These are phyloP conservation scores for Spondyliosoma cantharus DNA, from an alignment of 2,797 vertebrate genomes.

Conservation along the genomic window DNA sequence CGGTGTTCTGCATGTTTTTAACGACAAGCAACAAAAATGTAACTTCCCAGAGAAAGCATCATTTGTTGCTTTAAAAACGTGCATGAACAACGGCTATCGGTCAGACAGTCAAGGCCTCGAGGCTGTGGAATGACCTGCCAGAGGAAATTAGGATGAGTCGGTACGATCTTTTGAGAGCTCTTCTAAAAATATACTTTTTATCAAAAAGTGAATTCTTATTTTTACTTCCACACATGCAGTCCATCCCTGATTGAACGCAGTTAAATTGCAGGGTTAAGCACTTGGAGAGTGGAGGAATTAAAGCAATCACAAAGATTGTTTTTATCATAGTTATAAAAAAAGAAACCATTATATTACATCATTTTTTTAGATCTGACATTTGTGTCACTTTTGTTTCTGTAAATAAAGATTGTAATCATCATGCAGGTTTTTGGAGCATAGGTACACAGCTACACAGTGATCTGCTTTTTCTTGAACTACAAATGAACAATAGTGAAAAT, in stretches of 20 bases:
- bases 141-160: not conserved
- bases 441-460: not conserved
- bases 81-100: not conserved
- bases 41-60: too few species aligned
- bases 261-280: too few species aligned
- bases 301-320: too few species aligned
- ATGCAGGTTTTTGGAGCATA: not conserved
- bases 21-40: too few species aligned
- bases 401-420: slow-evolving; percentile 2
- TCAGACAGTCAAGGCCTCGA: not conserved
- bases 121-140: not conserved
- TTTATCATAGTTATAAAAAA: too few species aligned
- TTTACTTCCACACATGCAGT: not conserved
- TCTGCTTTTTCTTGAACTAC: slow-evolving; percentile 17
- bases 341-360: too few species aligned
- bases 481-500: slow-evolving; percentile 27
- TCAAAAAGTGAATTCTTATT: not conserved
- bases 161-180: not conserved
- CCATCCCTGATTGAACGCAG: too few species aligned
- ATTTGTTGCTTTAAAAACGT: not conserved
- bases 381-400: too few species aligned
- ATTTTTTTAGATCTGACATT: too few species aligned
- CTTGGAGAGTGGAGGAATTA: too few species aligned
- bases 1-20: slow-evolving; percentile 5
- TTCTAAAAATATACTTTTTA: not conserved